Evolutionary conservation across 2,888 invertebrate species (phyloP).

Genomic region (Julus scandinavius): DNA sequence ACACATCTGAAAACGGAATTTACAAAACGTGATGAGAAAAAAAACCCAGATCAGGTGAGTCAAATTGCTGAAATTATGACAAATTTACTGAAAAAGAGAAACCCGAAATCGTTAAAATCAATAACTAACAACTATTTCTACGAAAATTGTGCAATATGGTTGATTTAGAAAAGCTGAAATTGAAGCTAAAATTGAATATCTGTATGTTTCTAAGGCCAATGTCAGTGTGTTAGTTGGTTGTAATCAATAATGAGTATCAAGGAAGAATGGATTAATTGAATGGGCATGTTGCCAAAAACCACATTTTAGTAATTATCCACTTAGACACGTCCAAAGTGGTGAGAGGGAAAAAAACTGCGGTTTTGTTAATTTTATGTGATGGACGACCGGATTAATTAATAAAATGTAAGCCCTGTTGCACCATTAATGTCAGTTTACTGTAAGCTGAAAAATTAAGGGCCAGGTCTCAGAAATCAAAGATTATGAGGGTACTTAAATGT

Average conservation of each 20-base stretch:
- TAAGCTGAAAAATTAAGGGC: too few relatives aligned
- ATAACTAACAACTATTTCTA: not conserved
- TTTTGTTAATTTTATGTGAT: not conserved
- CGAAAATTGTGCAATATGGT: not conserved
- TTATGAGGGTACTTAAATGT: too few relatives aligned
- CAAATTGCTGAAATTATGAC: not conserved
- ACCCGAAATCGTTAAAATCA: not conserved
- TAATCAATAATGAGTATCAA: not conserved
- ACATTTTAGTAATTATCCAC: constrained; percentile 28
- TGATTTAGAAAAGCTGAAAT: not conserved
- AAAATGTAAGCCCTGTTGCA: not conserved
- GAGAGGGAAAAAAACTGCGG: not conserved
- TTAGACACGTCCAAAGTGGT: not conserved
- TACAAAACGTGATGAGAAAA: not conserved
- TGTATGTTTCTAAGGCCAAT: not conserved
- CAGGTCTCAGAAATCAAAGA: too few relatives aligned
- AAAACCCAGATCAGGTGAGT: not conserved
- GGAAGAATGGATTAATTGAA: not conserved
- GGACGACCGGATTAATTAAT: not conserved
- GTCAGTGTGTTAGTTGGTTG: not conserved
- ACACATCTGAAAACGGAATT: not conserved
- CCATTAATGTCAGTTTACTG: not conserved
- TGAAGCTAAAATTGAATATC: not conserved
- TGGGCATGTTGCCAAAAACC: constrained; percentile 14
- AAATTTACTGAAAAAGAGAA: not conserved